These are phyloP conservation scores for Neria commutata DNA, from an alignment of 2,888 invertebrate species.

Conservation along the genomic window DNA sequence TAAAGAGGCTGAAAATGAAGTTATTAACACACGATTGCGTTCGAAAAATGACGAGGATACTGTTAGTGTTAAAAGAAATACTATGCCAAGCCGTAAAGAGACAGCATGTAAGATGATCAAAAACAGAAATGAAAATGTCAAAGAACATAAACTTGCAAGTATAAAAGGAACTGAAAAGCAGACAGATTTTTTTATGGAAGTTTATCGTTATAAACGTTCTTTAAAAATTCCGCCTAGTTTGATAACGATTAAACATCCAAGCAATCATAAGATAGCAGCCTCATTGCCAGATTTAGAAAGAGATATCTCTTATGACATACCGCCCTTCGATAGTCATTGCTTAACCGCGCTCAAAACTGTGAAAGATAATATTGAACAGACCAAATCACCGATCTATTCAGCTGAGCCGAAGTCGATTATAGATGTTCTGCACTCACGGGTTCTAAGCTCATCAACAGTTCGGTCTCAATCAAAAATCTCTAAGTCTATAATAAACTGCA, in stretches of 20 bases:
- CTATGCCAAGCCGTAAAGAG: conserved; percentile 50
- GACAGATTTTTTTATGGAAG: conserved; percentile 65
- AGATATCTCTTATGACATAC: conserved; percentile 36
- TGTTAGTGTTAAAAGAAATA: conserved; percentile 25
- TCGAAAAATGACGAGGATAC: conserved; percentile 28
- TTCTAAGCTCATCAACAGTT: conserved; percentile 40
- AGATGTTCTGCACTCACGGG: conserved; percentile 59
- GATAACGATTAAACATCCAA: conserved; percentile 79
- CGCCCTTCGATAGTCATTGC: conserved; percentile 29
- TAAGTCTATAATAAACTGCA: conserved; percentile 14
- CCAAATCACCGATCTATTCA: not conserved
- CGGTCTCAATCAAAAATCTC: conserved; percentile 27
- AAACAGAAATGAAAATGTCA: not conserved
- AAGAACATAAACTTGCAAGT: conserved; percentile 26
- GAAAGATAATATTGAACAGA: too few relatives aligned
- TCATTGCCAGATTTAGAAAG: conserved; percentile 81
- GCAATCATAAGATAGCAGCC: conserved; percentile 72
- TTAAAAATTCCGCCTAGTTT: conserved; percentile 80
- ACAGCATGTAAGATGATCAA: conserved; percentile 21
- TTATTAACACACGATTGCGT: conserved; percentile 46
- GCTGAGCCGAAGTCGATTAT: conserved; percentile 55
- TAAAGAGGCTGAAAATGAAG: conserved; percentile 25
- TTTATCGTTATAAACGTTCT: conserved; percentile 81
- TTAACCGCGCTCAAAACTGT: conserved; percentile 52
- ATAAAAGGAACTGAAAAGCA: conserved; percentile 51